These are phyloP conservation scores for Felis chaus DNA, from an alignment of 2,113 vertebrate species.

Conservation along the genomic window DNA sequence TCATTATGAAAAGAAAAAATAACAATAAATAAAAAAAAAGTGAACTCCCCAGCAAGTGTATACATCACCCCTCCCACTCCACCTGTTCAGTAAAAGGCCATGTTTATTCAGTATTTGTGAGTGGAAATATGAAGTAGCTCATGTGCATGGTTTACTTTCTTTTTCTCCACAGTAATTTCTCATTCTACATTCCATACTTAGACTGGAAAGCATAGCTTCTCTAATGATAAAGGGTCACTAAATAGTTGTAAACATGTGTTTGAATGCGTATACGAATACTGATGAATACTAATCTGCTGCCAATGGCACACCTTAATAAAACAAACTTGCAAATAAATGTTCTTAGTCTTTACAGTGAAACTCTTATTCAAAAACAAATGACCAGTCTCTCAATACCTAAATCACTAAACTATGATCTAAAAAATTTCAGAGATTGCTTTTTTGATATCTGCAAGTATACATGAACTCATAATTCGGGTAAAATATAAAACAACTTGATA, in stretches of 20 bases:
- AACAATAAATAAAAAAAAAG: background rate
- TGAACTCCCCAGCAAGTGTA: background rate
- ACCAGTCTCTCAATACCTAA: background rate
- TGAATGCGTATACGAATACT: background rate
- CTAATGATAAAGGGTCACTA: constrained; percentile 22
- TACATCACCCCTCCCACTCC: background rate
- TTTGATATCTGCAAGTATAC: background rate
- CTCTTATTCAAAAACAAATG: background rate
- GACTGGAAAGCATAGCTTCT: background rate
- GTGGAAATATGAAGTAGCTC: background rate
- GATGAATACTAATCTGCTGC: background rate
- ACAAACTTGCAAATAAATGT: background rate
- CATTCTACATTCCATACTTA: background rate
- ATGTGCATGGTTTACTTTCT: background rate
- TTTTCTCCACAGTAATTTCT: constrained; percentile 23
- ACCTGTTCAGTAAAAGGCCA: background rate
- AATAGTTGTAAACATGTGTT: background rate
- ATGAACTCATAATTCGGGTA: background rate
- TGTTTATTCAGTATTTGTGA: background rate
- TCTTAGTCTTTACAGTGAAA: background rate
- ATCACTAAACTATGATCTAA: background rate
- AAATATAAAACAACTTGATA: background rate
- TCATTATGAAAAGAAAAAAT: background rate
- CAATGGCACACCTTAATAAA: background rate
- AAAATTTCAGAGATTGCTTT: background rate